Evolutionary conservation across 92 coral and sea anemone species (phyloP), one percentile per base, ranked within the genome.

Genomic region (Paramuricea clavata): DNA sequence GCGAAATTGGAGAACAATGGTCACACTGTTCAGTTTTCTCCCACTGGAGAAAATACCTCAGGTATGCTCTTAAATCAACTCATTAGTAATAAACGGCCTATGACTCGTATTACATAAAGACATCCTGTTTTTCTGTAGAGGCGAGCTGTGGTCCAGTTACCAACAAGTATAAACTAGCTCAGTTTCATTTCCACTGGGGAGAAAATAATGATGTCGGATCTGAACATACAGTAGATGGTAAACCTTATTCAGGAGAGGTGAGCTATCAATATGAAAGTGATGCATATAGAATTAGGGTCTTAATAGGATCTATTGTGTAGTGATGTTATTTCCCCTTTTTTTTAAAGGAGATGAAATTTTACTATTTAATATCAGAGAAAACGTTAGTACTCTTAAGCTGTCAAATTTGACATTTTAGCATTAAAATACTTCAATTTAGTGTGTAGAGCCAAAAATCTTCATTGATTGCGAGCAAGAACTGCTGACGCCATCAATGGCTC

Each of bases 121-220:
- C 26, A 17, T 23, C 5, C 19, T 52, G 12, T 56, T 6, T 56
- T 76, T 49, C 5, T 76, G 5, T 52, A 79, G 84, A 8, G 17
- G 84, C 35, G 22, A 59, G 54, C 19, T 13, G 12, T 32, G 84
- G 84, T 19, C 73, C 84, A 28, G 84, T 79, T 25, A 49, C 25
- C 73, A 35, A 79, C 31, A 17, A 59, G 30, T 79, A 79, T 39
- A 79, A 79, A 42, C 39, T 79, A 22, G 84, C 84, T 52, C 92
- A 90, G 77, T 92, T 92, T 74, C 88, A 90, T 77, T 92, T 92
- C 67, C 95, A 92, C 52, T 92, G 89, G 49, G 95, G 93, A 7
- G 75, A 90, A 33, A 65, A 90, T 32, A 81, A 87, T 69, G 64
- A 85, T 0, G 81, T 69, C 31, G 95, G 95, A 2, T 92, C 95